phyloP scores from a whole-genome alignment of 2,797 vertebrate genomes.

The Fistularia tabacaria region DNA sequence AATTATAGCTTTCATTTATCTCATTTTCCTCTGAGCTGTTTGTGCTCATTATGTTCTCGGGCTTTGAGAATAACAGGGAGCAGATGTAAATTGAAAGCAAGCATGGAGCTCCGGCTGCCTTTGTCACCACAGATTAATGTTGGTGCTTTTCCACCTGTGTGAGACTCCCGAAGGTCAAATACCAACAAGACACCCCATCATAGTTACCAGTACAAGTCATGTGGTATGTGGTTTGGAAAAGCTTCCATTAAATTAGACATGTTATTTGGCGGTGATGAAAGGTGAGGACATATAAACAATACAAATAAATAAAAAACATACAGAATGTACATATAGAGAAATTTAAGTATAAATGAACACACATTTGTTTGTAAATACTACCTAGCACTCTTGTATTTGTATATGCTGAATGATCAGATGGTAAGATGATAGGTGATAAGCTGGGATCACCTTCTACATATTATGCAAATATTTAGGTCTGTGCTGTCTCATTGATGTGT shows the following conservation, averaged over 20 bases:
- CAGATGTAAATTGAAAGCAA: conserved; percentile 52
- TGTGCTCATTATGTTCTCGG: conserved; percentile 46
- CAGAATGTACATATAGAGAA: too few relatives aligned
- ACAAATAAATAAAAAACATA: too few relatives aligned
- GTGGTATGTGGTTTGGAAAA: conserved; percentile 12
- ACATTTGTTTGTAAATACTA: too few relatives aligned
- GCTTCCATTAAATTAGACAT: conserved; percentile 16
- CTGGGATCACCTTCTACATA: too few relatives aligned
- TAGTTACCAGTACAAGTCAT: conserved; percentile 8
- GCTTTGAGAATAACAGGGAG: conserved; percentile 39
- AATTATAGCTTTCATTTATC: conserved; percentile 61
- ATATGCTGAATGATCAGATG: too few relatives aligned
- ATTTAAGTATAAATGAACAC: too few relatives aligned
- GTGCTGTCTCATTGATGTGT: too few relatives aligned
- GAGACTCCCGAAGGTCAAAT: conserved; percentile 30
- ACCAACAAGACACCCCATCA: conserved; percentile 37
- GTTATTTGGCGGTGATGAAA: conserved; percentile 9
- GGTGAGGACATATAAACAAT: not conserved
- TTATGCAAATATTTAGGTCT: too few relatives aligned
- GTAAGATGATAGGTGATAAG: too few relatives aligned
- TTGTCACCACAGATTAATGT: conserved; percentile 30
- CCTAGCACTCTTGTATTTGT: too few relatives aligned
- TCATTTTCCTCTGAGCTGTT: conserved; percentile 56
- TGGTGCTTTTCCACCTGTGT: conserved; percentile 37
- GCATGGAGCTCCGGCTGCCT: conserved; percentile 21